These are phyloP conservation scores for Mandrillus leucophaeus DNA, from an alignment of 2,113 vertebrate species.

Conservation along the genomic window DNA sequence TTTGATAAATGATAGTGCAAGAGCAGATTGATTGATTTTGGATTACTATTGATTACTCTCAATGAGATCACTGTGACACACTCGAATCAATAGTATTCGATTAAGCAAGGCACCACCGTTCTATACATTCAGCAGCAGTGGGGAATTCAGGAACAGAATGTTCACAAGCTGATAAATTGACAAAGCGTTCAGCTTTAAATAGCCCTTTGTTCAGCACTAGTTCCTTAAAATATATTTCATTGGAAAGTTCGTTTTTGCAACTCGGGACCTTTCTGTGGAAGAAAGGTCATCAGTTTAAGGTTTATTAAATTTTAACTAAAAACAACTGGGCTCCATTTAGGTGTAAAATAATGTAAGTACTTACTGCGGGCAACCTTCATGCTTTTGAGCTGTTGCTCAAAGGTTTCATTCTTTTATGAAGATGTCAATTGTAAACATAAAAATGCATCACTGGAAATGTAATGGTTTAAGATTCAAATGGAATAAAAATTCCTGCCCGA, in stretches of 20 bases:
- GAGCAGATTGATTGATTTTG: constrained; percentile 87
- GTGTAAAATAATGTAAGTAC: constrained; percentile 86
- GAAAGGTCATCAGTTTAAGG: constrained; percentile 87
- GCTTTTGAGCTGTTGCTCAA: constrained; percentile 82
- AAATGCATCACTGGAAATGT: constrained; percentile 87
- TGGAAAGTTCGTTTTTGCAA: constrained; percentile 83
- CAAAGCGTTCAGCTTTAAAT: constrained; percentile 83
- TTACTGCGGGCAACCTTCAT: constrained; percentile 85
- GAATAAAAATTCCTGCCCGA: constrained; percentile 86
- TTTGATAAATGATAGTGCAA: constrained; percentile 86
- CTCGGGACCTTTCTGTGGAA: constrained; percentile 79
- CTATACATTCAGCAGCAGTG: constrained; percentile 70
- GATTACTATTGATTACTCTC: constrained; percentile 89
- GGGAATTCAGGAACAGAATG: constrained; percentile 79
- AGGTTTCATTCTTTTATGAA: constrained; percentile 86
- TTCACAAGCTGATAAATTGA: constrained; percentile 84
- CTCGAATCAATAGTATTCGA: constrained; percentile 85
- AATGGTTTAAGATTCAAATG: constrained; percentile 85
- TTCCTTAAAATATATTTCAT: constrained; percentile 84
- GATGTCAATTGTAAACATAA: constrained; percentile 89
- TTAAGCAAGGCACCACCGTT: constrained; percentile 80
- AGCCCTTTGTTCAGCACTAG: constrained; percentile 83
- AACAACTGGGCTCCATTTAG: constrained; percentile 85
- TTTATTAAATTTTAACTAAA: constrained; percentile 89
- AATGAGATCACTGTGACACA: constrained; percentile 86